Conservation (phyloP, 1,140 invertebrate species). For the Drosophila baimaii region DNA sequence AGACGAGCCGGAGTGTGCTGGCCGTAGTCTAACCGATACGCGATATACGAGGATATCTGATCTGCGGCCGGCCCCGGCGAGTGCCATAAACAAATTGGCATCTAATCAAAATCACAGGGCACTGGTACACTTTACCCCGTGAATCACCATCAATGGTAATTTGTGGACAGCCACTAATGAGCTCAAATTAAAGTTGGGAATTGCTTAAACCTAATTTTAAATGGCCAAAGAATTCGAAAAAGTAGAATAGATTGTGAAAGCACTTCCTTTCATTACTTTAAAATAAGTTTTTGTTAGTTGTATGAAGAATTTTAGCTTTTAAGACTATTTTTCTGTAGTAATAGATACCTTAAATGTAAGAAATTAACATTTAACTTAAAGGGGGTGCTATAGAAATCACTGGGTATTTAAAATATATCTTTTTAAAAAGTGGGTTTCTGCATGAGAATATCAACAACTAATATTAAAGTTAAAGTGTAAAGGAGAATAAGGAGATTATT, state of each 20-base stretch:
- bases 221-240: neutral
- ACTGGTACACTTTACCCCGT: neutral
- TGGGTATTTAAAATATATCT: no score
- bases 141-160: slow-evolving; percentile 30
- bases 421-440: no score
- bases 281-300: neutral
- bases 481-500: no score
- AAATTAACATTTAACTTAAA: no score
- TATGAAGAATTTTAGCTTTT: no score
- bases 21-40: slow-evolving; percentile 34
- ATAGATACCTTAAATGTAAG: no score
- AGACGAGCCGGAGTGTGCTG: slow-evolving; percentile 50
- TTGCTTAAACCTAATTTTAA: neutral
- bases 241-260: neutral
- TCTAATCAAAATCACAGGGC: slow-evolving; percentile 40
- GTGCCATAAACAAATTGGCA: slow-evolving; percentile 53
- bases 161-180: slow-evolving; percentile 19
- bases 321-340: no score
- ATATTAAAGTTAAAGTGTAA: no score
- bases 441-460: no score
- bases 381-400: no score
- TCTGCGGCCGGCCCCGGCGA: slow-evolving; percentile 26
- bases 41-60: slow-evolving; percentile 43
- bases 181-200: neutral
- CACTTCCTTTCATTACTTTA: neutral